phyloP scores from a whole-genome alignment of 1,140 invertebrate genomes.

The Pygmarrhopalites habei region DNA sequence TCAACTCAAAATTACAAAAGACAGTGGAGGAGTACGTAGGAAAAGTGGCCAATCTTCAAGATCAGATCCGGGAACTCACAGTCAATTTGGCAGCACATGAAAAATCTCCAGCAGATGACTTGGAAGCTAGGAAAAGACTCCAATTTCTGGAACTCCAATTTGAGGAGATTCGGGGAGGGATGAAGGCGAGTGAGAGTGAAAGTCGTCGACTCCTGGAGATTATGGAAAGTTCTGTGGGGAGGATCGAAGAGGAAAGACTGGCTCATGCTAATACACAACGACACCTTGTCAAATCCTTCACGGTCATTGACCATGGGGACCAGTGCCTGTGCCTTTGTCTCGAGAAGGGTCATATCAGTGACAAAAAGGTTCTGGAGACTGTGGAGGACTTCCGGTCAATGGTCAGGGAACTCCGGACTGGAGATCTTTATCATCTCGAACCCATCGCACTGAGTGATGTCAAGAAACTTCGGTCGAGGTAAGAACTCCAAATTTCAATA shows the following conservation, averaged over 20 bases:
- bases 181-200: slow-evolving; percentile 19
- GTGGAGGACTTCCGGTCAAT: slow-evolving; percentile 30
- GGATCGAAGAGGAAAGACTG: slow-evolving; percentile 20
- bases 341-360: slow-evolving; percentile 28
- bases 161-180: slow-evolving; percentile 5
- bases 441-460: neutral
- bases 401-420: slow-evolving; percentile 30
- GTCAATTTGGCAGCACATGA: slow-evolving; percentile 4
- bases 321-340: slow-evolving; percentile 24
- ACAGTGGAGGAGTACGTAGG: slow-evolving; percentile 22
- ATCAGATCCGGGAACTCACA: slow-evolving; percentile 8
- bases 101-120: neutral
- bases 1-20: too few species aligned
- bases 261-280: slow-evolving; percentile 5
- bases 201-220: slow-evolving; percentile 8
- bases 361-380: slow-evolving; percentile 21
- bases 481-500: neutral
- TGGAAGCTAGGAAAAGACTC: slow-evolving; percentile 5
- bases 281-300: slow-evolving; percentile 18
- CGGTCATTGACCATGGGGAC: slow-evolving; percentile 22
- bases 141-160: slow-evolving; percentile 19
- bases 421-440: slow-evolving; percentile 20
- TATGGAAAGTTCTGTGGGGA: slow-evolving; percentile 11
- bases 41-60: slow-evolving; percentile 10
- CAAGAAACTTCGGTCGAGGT: slow-evolving; percentile 16